Evolutionary conservation across 2,797 vertebrate species (phyloP).

Genomic region (Bradypus variegatus): DNA sequence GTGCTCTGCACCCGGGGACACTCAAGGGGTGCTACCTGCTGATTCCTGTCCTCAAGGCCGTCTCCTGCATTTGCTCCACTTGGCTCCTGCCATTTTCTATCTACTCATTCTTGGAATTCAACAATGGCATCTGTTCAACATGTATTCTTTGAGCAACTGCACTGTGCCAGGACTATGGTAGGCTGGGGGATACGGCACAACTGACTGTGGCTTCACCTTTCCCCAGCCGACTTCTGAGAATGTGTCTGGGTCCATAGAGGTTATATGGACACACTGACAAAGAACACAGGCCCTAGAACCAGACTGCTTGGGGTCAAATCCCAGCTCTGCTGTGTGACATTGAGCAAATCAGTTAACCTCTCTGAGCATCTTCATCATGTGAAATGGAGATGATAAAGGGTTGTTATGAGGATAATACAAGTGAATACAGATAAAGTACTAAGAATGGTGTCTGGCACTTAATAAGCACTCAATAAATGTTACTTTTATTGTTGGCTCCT

Average conservation of each 20-base stretch:
- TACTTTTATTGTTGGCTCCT: not conserved
- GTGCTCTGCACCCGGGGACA: not conserved
- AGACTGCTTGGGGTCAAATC: not conserved
- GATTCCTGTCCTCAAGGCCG: not conserved
- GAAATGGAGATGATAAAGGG: not conserved
- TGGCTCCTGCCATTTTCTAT: not conserved
- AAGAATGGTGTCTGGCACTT: rapidly evolving
- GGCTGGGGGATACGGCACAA: not conserved
- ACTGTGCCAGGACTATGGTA: not conserved
- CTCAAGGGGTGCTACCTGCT: not conserved
- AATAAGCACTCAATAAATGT: not conserved
- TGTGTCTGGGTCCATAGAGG: not conserved
- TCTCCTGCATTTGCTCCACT: not conserved
- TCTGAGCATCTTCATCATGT: not conserved
- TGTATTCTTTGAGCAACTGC: not conserved
- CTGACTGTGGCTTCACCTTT: not conserved
- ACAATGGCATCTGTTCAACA: not conserved
- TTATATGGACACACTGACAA: not conserved
- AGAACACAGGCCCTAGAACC: not conserved
- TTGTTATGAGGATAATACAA: not conserved
- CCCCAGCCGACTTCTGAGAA: not conserved
- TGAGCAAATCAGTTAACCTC: not conserved
- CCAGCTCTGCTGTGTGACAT: not conserved
- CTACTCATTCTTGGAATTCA: not conserved
- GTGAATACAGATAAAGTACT: not conserved